phyloP scores from a whole-genome alignment of 2,888 invertebrate genomes.

The Euphydryas editha region DNA sequence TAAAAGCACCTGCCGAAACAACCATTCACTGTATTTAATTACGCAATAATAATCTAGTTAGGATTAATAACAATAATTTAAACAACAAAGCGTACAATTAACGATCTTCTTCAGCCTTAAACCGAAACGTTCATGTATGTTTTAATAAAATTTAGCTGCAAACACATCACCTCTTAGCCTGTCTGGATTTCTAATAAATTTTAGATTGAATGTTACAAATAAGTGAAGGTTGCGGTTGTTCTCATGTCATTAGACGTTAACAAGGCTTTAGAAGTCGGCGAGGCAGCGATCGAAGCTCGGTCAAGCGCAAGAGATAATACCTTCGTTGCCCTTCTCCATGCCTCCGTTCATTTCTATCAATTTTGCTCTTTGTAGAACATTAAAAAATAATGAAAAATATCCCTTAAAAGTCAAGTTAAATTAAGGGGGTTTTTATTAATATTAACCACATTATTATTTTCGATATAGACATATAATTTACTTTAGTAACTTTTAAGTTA shows the following conservation, averaged over 20 bases:
- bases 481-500: constrained; percentile 1
- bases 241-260: constrained; percentile 76
- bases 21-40: too few species aligned
- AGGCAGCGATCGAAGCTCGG: constrained; percentile 76
- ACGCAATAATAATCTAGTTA: too few species aligned
- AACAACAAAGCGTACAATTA: too few species aligned
- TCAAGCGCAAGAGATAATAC: constrained; percentile 78
- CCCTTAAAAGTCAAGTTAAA: neutral
- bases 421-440: too few species aligned
- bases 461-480: too few species aligned
- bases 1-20: too few species aligned
- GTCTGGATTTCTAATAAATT: constrained; percentile 42
- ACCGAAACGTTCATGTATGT: too few species aligned
- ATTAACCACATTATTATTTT: too few species aligned
- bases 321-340: constrained; percentile 27
- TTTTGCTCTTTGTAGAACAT: constrained; percentile 18
- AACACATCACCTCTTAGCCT: constrained; percentile 15
- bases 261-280: constrained; percentile 74
- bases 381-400: constrained; percentile 20
- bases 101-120: too few species aligned
- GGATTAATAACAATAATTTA: too few species aligned
- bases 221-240: constrained; percentile 56
- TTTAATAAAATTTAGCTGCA: too few species aligned
- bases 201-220: constrained; percentile 60
- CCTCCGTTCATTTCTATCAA: constrained; percentile 24